phyloP scores from a whole-genome alignment of 30 jellyfish, hydroid and myxozoan species.

The Mastigias papua region DNA sequence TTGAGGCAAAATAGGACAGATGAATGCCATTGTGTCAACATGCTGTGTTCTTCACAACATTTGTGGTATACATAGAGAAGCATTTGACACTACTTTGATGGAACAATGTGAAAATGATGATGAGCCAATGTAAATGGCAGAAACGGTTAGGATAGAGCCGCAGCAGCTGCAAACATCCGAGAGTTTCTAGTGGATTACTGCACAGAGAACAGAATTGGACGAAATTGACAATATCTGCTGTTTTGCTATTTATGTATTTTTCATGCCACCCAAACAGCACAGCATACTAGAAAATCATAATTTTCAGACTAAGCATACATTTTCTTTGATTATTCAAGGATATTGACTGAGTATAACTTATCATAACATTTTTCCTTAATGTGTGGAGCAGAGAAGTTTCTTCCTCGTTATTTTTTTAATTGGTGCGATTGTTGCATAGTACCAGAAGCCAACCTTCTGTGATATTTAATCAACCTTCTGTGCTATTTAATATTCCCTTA shows the following conservation, averaged over 20 bases:
- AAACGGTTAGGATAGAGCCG: background rate
- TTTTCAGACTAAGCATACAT: background rate
- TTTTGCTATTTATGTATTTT: background rate
- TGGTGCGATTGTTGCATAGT: background rate
- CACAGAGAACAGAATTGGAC: background rate
- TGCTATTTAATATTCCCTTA: background rate
- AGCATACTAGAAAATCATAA: background rate
- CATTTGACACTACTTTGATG: slow-evolving; percentile 7
- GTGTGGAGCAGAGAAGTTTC: background rate
- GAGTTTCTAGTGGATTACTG: background rate
- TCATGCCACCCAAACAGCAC: background rate
- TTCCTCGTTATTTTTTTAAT: background rate
- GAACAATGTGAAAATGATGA: background rate
- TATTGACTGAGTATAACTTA: background rate
- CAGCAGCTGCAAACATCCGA: background rate
- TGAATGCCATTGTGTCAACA: slow-evolving; percentile 27
- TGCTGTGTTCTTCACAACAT: slow-evolving; percentile 54
- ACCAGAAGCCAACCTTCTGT: no score
- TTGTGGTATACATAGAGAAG: slow-evolving; percentile 15
- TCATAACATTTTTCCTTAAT: background rate
- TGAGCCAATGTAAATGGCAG: background rate
- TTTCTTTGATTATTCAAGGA: background rate
- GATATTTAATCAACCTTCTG: background rate
- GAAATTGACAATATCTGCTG: background rate
- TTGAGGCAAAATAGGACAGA: slow-evolving; percentile 21